Evolutionary conservation across 2,797 vertebrate species (phyloP), one percentile per base, ranked within the genome.

Genomic region (Hydrolagus colliei): DNA sequence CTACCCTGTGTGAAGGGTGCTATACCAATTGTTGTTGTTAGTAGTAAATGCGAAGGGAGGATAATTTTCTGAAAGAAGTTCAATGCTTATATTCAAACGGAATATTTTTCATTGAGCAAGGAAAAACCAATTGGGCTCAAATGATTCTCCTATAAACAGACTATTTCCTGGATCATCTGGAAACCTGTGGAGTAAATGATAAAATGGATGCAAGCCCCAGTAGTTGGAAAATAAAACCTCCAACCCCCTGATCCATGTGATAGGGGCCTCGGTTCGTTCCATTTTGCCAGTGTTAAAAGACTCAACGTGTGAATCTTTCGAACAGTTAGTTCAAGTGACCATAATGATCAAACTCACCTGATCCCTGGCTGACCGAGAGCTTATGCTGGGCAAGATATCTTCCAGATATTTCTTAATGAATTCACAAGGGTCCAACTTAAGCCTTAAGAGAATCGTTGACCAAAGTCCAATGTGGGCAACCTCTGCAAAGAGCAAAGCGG

Each of bases 331-430:
- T 52, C 6, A 52, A 3, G 41, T 52, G 41, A 52, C 41, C 41
- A 1, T 52, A 52, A 52, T 6, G 41, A 35, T 9, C 62, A 35
- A 72, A 78, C 12, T 63, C 86, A 97, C 97, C 97, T 97, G 94
- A 87, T 92, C 95, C 88, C 95, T 91, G 0, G 89, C 88, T 35
- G 93, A 89, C 87, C 93, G 93, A 20, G 94, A 91, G 63, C 96
- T 93, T 62, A 99, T 93, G 86, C 90, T 93, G 80, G 94, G 93
- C 61, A 98, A 88, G 87, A 99, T 95, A 71, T 91, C 90, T 62
- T 96, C 95, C 89, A 98, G 89, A 72, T 97, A 95, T 68, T 94
- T 96, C 16, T 94, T 93, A 80, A 98, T 94, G 52, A 98, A 98
- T 2, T 94, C 94, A 41, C 92, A 91, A 0, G 95, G 93, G 86